Conservation (phyloP, 2,113 vertebrate genomes). For the Plestiodon gilberti region DNA sequence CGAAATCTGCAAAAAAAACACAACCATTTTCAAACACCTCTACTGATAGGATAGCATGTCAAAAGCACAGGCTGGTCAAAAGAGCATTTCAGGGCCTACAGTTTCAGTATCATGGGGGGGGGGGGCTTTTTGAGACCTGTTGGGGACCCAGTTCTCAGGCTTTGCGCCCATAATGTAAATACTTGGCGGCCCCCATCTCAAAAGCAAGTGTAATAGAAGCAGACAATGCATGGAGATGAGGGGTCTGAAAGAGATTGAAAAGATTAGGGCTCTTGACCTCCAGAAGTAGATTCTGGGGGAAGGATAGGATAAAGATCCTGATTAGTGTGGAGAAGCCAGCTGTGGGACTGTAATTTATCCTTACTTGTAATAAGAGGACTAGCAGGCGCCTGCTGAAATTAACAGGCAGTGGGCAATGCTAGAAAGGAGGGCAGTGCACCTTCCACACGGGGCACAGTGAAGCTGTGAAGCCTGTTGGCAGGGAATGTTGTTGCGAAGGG, state of each 20-base stretch:
- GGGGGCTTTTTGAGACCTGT: not conserved
- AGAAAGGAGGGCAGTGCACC: not conserved
- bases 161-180: not conserved
- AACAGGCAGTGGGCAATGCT: not conserved
- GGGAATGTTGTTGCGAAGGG: not conserved
- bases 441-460: not conserved
- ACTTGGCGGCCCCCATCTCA: not conserved
- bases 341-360: not conserved
- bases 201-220: not conserved
- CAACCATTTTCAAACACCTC: too few relatives aligned
- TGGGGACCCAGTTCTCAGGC: not conserved
- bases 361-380: not conserved
- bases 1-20: too few relatives aligned
- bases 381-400: not conserved
- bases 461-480: not conserved
- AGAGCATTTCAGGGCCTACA: not conserved
- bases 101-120: too few relatives aligned
- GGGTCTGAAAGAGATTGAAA: not conserved
- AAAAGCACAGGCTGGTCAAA: not conserved
- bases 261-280: conserved; percentile 2
- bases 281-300: not conserved
- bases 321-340: conserved; percentile 7
- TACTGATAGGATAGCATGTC: too few relatives aligned
- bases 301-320: not conserved
- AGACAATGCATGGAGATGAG: not conserved